Evolutionary conservation across 2,888 invertebrate species (phyloP).

Genomic region (Agapostemon virescens): DNA sequence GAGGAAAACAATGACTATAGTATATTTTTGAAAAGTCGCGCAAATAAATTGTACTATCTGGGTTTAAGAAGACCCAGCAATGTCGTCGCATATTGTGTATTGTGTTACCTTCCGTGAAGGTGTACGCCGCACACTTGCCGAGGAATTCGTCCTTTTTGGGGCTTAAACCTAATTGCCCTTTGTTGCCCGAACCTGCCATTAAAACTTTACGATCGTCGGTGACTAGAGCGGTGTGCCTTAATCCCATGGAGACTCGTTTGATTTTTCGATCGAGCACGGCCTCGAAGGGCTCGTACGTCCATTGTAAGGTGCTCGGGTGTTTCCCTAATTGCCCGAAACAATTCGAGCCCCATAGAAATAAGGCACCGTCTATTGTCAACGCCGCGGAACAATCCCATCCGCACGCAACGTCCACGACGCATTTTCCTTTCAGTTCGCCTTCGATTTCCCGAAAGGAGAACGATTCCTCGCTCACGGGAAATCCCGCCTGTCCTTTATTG

Average conservation of each 20-base stretch:
- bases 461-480: constrained; percentile 81
- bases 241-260: constrained; percentile 84
- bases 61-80: no score
- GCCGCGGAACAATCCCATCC: constrained; percentile 93
- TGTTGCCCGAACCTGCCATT: constrained; percentile 85
- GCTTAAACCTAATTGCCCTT: constrained; percentile 86
- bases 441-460: constrained; percentile 70
- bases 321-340: constrained; percentile 88
- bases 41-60: no score
- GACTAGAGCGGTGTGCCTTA: constrained; percentile 86
- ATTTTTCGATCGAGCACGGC: constrained; percentile 81
- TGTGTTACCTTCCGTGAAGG: constrained; percentile 59
- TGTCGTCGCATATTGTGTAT: neutral
- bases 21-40: no score
- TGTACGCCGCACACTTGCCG: neutral
- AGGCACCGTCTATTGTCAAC: constrained; percentile 85
- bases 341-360: constrained; percentile 93
- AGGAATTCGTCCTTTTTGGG: neutral
- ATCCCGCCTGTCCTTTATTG: constrained; percentile 87
- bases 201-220: constrained; percentile 84
- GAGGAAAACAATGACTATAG: no score
- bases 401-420: constrained; percentile 85
- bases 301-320: constrained; percentile 52
- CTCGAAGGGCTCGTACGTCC: constrained; percentile 75
- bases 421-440: constrained; percentile 74